Evolutionary conservation across 2,113 vertebrate genomes (phyloP).

Genomic region (Daubentonia madagascariensis): DNA sequence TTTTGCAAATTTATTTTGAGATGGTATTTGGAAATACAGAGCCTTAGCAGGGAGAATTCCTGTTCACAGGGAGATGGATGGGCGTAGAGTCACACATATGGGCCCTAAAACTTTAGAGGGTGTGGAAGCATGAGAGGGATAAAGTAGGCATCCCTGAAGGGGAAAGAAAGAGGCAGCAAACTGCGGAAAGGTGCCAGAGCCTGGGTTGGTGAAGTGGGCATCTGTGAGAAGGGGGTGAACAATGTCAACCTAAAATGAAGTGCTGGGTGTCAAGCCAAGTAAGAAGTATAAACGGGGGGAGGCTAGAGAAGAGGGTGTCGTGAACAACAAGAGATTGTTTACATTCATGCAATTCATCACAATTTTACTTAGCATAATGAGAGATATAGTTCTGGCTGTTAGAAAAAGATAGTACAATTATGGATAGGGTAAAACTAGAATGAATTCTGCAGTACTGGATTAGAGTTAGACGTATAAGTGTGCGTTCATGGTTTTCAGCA

Average conservation of each 20-base stretch:
- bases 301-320: neutral
- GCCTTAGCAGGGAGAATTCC: neutral
- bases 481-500: neutral
- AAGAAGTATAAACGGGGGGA: no score
- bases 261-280: neutral
- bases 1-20: neutral
- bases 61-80: neutral
- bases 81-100: neutral
- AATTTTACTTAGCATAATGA: neutral
- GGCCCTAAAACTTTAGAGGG: neutral
- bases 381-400: neutral
- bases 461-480: neutral
- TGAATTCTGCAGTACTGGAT: neutral
- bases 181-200: neutral
- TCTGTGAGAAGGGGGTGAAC: neutral
- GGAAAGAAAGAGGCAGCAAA: neutral
- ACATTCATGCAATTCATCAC: neutral
- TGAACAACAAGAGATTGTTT: neutral
- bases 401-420: neutral
- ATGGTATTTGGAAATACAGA: neutral
- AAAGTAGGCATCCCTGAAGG: neutral
- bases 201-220: neutral
- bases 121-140: neutral
- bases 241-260: neutral
- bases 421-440: neutral